A percentile compares a stretch with the other conserved stretches of the same genome.
Evolutionary conservation across 2,888 invertebrate species (phyloP).

Genomic region (Galeruca laticollis): DNA sequence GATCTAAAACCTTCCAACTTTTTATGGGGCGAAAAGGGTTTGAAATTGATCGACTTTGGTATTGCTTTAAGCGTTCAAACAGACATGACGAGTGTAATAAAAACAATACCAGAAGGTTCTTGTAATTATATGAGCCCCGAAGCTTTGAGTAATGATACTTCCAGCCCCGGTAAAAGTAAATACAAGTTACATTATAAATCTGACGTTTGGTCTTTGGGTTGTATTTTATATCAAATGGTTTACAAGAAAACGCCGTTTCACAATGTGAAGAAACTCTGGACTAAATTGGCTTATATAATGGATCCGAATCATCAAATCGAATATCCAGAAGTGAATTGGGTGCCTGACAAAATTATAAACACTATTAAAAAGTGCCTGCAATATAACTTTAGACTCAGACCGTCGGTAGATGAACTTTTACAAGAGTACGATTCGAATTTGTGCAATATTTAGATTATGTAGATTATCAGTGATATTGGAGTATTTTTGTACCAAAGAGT

Average conservation of each 20-base stretch:
- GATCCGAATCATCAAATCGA: slow-evolving; percentile 74
- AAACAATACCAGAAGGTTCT: slow-evolving; percentile 87
- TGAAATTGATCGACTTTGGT: slow-evolving; percentile 98
- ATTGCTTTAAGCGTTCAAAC: slow-evolving; percentile 89
- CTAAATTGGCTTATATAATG: slow-evolving; percentile 53
- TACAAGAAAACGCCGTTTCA: slow-evolving; percentile 94
- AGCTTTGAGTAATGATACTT: slow-evolving; percentile 78
- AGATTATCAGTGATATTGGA: not conserved
- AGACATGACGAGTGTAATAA: slow-evolving; percentile 91
- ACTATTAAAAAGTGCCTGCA: slow-evolving; percentile 80
- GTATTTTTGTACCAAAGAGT: not conserved
- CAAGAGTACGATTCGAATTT: slow-evolving; percentile 54
- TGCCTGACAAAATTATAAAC: slow-evolving; percentile 72
- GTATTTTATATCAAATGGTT: slow-evolving; percentile 93
- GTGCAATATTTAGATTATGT: slow-evolving; percentile 10
- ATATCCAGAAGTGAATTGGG: slow-evolving; percentile 74
- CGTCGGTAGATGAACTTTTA: slow-evolving; percentile 81
- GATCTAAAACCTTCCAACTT: slow-evolving; percentile 98
- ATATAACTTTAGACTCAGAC: slow-evolving; percentile 79
- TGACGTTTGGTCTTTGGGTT: slow-evolving; percentile 98
- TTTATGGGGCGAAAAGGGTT: slow-evolving; percentile 82
- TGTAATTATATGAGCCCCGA: slow-evolving; percentile 98
- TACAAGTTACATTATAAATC: slow-evolving; percentile 82
- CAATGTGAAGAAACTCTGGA: slow-evolving; percentile 69
- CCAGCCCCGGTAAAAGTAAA: slow-evolving; percentile 65